phyloP scores from a whole-genome alignment of 2,113 vertebrate genomes.

The Pluvialis apricaria region DNA sequence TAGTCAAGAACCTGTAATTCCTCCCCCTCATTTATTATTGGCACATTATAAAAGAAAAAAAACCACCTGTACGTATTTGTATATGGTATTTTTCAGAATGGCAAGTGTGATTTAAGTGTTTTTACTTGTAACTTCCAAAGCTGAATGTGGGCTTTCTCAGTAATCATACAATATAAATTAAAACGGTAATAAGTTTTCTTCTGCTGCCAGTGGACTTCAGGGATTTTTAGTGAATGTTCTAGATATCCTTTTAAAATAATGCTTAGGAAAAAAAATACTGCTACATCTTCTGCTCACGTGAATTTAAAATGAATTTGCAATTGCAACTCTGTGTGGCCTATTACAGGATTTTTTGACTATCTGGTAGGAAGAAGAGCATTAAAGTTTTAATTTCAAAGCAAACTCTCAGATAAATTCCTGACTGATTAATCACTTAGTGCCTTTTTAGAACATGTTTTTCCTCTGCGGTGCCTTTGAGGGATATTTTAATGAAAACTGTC shows the following conservation, averaged over 20 bases:
- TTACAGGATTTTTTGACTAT: not conserved
- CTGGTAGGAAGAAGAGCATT: not conserved
- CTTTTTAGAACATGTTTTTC: not conserved
- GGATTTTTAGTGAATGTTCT: not conserved
- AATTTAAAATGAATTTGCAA: not conserved
- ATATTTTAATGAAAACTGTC: slow-evolving; percentile 27
- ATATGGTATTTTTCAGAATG: not conserved
- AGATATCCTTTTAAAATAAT: not conserved
- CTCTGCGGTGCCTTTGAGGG: not conserved
- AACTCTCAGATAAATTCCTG: not conserved
- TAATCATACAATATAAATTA: not conserved
- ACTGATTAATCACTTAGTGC: not conserved
- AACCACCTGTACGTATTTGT: not conserved
- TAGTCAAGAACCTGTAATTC: not conserved
- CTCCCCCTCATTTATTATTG: not conserved
- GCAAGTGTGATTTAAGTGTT: accelerated
- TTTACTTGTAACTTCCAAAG: not conserved
- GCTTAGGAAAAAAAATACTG: not conserved
- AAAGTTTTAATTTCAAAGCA: slow-evolving; percentile 33
- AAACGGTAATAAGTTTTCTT: not conserved
- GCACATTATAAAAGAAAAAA: not conserved
- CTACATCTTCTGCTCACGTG: not conserved
- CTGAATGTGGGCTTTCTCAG: not conserved
- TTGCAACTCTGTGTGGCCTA: not conserved
- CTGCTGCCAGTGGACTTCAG: not conserved